Evolutionary conservation across 1,140 invertebrate genomes (phyloP).

Genomic region (Lycorma delicatula): DNA sequence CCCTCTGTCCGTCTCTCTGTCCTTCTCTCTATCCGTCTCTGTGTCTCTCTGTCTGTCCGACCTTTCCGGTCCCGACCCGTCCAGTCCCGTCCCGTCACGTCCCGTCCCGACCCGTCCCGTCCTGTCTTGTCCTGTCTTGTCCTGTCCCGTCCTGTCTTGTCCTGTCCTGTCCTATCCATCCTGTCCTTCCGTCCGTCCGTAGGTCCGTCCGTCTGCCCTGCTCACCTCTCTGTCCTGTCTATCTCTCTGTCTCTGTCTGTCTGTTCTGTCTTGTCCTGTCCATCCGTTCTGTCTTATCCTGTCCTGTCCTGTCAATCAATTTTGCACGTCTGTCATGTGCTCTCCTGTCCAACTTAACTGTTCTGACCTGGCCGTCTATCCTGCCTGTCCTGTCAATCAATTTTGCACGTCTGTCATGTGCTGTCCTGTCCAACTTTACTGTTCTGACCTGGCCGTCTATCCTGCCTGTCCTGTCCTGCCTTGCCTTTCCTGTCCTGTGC

Average conservation of each 20-base stretch:
- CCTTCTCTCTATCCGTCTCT: constrained; percentile 3
- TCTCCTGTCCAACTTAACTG: too few relatives aligned
- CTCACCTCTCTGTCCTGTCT: constrained; percentile 5
- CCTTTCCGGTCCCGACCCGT: constrained; percentile 3
- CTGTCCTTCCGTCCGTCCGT: constrained; percentile 4
- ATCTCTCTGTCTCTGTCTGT: constrained; percentile 7
- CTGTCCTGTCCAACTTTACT: too few relatives aligned
- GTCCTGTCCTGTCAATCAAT: not conserved
- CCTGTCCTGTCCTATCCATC: constrained; percentile 9
- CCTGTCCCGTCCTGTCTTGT: not conserved
- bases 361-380: too few relatives aligned
- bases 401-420: not conserved
- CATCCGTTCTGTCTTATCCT: not conserved
- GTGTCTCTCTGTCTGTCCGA: constrained; percentile 8
- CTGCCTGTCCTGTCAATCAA: too few relatives aligned
- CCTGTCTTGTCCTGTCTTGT: not conserved
- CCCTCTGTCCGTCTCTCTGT: constrained; percentile 11
- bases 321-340: not conserved
- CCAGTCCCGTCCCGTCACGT: constrained; percentile 5
- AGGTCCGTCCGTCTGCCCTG: not conserved
- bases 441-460: not conserved
- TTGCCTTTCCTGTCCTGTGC: not conserved
- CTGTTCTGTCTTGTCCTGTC: too few relatives aligned
- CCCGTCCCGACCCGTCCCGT: not conserved
- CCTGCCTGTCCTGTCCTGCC: not conserved